Evolutionary conservation across 2,113 vertebrate genomes (phyloP), one percentile per base, ranked within the genome.

Genomic region (Synchiropus splendidus): DNA sequence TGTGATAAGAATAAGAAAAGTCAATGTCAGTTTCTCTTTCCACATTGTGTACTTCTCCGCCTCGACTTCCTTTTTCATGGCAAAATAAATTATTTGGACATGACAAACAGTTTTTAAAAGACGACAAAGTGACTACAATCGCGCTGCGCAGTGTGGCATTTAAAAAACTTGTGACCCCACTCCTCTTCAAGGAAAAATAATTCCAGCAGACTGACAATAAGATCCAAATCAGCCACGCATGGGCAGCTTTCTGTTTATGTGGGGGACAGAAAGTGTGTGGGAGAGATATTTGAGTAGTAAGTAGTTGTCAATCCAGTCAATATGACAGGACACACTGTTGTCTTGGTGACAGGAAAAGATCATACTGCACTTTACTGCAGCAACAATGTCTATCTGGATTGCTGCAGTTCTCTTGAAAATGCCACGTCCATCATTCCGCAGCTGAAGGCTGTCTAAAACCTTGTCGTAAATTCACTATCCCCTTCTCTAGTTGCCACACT

Each of bases 11-110:
- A 64, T 55, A 21, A 57, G 53, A 60, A 48, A 61, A 50, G 58
- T 70, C 65, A 53, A 69, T 57, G 68, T 65, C 66, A 68, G 61
- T 72, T 68, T 68, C 58, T 64, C 61, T 45, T 31, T 44, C 27
- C 35, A 58, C 55, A 45, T 39, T 45, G 50, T 46, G 30, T 16
- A 33, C 17, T 36, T 51, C 39, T 52, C 34, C 21, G 21, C 21
- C 21, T 27, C 21, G 21, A 27, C 54, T 49, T 30, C 15, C 35
- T 36, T 1, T 12, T 45, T 45, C 16, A 16, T 11, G 18, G 47
- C 31, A 18, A 41, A 37, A 45, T 31, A 49, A 58, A 33, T 36
- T 34, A 44, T 52, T 49, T 60, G 42, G 61, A 70, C 68, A 54
- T 27, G 21, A 27, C 38, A 55, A 56, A 47, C 54, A 34, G 54